These are phyloP conservation scores for Macrobrachium rosenbergii DNA, from an alignment of 1,140 invertebrate species.

Conservation along the genomic window DNA sequence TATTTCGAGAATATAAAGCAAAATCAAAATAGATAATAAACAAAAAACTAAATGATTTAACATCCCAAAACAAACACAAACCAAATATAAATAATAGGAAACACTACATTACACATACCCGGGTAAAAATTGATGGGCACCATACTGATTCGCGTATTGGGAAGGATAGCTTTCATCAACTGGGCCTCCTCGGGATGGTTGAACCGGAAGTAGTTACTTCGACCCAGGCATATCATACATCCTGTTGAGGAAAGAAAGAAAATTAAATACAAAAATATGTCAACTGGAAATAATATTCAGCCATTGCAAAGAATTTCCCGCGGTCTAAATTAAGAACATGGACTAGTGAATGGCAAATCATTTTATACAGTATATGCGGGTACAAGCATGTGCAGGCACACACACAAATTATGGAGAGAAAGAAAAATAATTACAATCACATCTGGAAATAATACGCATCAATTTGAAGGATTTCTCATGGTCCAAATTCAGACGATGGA, in stretches of 20 bases:
- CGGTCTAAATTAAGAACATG: too few relatives aligned
- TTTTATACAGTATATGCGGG: too few relatives aligned
- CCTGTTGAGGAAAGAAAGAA: constrained; percentile 8
- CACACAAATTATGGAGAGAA: too few relatives aligned
- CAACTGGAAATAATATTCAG: not conserved
- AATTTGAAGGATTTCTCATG: too few relatives aligned
- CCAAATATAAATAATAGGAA: too few relatives aligned
- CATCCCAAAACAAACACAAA: too few relatives aligned
- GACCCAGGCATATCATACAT: constrained; percentile 46
- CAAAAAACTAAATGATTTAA: not conserved
- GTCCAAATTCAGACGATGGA: too few relatives aligned
- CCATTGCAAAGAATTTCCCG: not conserved
- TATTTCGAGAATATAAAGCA: not conserved
- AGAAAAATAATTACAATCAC: too few relatives aligned
- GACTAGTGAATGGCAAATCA: too few relatives aligned
- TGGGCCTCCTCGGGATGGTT: constrained; percentile 48
- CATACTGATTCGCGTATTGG: constrained; percentile 54
- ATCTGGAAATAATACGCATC: too few relatives aligned
- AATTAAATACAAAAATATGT: not conserved
- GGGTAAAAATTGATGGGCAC: constrained; percentile 53
- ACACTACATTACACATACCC: not conserved
- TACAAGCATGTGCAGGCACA: too few relatives aligned
- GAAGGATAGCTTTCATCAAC: constrained; percentile 44
- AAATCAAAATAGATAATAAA: not conserved
- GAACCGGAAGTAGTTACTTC: constrained; percentile 59